Evolutionary conservation across 2,113 vertebrate genomes (phyloP).

Genomic region (Callipepla californica): DNA sequence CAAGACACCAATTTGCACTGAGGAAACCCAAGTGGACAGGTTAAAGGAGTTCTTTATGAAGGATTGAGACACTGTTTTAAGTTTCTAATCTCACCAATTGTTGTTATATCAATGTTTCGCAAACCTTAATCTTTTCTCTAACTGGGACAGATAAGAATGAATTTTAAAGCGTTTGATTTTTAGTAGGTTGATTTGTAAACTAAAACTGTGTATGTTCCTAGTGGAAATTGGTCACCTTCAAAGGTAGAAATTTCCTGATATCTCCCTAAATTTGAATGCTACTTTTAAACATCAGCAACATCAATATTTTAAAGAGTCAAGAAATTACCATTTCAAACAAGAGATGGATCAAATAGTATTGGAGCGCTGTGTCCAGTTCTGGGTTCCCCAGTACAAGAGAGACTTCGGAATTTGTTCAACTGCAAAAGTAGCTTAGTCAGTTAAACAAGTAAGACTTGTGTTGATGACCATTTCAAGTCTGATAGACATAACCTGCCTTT

Average conservation of each 20-base stretch:
- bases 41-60: not conserved
- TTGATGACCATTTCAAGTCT: not conserved
- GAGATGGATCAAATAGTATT: not conserved
- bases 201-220: not conserved
- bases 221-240: not conserved
- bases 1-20: not conserved
- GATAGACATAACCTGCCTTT: not conserved
- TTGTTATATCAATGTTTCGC: not conserved
- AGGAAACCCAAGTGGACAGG: not conserved
- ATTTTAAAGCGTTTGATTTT: not conserved
- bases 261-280: not conserved
- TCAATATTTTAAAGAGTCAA: not conserved
- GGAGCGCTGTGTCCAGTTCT: not conserved
- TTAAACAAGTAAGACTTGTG: not conserved
- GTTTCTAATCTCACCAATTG: not conserved
- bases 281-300: not conserved
- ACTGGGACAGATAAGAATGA: not conserved
- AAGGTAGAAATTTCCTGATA: not conserved
- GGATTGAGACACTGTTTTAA: not conserved
- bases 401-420: not conserved
- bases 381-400: not conserved
- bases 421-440: not conserved
- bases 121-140: not conserved
- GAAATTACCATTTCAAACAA: not conserved
- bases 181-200: not conserved